Conservation (phyloP, 2,113 vertebrate genomes). For the Chitala chitala region DNA sequence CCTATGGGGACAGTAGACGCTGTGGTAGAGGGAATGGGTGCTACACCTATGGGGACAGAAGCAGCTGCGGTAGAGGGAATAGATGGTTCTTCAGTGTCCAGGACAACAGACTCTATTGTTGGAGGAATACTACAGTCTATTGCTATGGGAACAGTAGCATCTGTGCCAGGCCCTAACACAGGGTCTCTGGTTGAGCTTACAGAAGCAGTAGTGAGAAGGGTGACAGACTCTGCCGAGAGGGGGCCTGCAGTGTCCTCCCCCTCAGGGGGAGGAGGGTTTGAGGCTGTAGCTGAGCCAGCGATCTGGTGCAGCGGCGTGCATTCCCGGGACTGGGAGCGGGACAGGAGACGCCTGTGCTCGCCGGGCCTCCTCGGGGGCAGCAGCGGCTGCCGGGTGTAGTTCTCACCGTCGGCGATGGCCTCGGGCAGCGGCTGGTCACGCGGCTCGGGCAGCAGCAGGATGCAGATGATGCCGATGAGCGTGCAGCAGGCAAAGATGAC, state of each 20-base stretch:
- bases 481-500: slow-evolving; percentile 98
- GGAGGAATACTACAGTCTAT: neutral
- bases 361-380: slow-evolving; percentile 72
- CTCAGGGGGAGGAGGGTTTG: slow-evolving; percentile 24
- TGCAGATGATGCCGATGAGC: slow-evolving; percentile 97
- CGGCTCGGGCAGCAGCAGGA: slow-evolving; percentile 89
- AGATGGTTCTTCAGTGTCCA: neutral
- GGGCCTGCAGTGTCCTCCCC: slow-evolving; percentile 17
- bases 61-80: neutral
- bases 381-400: slow-evolving; percentile 81
- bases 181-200: neutral
- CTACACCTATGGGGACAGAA: slow-evolving; percentile 41
- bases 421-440: slow-evolving; percentile 83
- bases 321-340: slow-evolving; percentile 78
- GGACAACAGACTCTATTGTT: neutral
- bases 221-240: neutral
- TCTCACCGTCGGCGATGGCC: slow-evolving; percentile 79
- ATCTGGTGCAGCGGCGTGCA: slow-evolving; percentile 55
- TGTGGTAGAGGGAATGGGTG: too few species aligned
- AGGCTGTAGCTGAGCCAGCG: slow-evolving; percentile 9
- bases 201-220: neutral
- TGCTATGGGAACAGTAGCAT: neutral
- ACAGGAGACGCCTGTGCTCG: slow-evolving; percentile 78
- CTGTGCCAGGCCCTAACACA: too few species aligned
- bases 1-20: neutral